These are phyloP conservation scores for Oryzias javanicus DNA, from an alignment of 2,113 vertebrate species.

Conservation along the genomic window DNA sequence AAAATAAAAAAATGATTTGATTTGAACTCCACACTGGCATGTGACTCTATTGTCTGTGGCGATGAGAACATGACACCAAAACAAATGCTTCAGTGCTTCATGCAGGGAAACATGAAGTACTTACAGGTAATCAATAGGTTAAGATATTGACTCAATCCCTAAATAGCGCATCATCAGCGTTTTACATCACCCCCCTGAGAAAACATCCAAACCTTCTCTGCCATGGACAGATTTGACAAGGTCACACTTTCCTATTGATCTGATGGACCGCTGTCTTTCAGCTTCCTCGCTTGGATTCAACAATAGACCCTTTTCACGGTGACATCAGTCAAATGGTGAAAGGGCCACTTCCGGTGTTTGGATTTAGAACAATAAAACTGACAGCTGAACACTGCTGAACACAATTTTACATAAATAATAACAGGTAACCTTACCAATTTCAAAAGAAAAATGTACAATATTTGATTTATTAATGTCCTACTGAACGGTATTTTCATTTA, in stretches of 20 bases:
- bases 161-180: constrained; percentile 26
- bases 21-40: no score
- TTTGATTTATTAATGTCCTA: no score
- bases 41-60: background rate
- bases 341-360: no score
- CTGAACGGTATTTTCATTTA: no score
- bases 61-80: background rate
- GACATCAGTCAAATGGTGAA: constrained; percentile 2
- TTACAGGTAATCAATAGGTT: constrained; percentile 26
- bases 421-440: no score
- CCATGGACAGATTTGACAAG: constrained; percentile 36
- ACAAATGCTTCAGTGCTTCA: background rate
- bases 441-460: no score
- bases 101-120: background rate
- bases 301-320: constrained; percentile 32
- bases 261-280: constrained; percentile 21
- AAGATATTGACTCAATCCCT: constrained; percentile 7
- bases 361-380: no score
- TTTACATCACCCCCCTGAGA: constrained; percentile 23
- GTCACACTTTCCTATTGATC: constrained; percentile 44
- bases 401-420: no score
- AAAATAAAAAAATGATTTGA: no score
- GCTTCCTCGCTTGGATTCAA: constrained; percentile 34
- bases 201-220: background rate
- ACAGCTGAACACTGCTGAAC: no score